Conservation (phyloP, 2,113 vertebrate genomes). For the Notechis scutatus region DNA sequence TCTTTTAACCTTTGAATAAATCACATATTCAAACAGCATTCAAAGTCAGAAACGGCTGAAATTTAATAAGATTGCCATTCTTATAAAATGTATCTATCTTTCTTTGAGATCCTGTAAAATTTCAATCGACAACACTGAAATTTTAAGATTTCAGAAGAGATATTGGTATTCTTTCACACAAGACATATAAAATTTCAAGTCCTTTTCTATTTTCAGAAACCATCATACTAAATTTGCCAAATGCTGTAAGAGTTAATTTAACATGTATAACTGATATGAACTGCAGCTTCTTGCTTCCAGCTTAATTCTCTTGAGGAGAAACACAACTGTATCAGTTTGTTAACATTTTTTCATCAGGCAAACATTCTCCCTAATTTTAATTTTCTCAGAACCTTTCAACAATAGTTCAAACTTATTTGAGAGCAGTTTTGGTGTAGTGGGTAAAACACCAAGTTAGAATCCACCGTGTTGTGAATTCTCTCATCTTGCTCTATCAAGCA, state of each 20-base stretch:
- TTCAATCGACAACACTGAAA: not conserved
- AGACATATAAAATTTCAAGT: not conserved
- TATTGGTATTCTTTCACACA: not conserved
- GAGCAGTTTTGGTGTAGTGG: not conserved
- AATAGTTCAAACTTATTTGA: not conserved
- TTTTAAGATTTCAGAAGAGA: not conserved
- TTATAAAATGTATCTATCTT: not conserved
- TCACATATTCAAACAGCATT: not conserved
- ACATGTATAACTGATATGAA: not conserved
- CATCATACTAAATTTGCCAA: not conserved
- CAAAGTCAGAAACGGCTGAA: not conserved
- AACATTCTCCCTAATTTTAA: not conserved
- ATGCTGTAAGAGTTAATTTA: not conserved
- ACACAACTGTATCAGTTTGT: not conserved
- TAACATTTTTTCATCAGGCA: not conserved
- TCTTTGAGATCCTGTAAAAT: not conserved
- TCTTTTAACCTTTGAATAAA: not conserved
- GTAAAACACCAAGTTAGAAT: not conserved
- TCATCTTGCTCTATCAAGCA: not conserved
- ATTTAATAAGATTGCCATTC: not conserved
- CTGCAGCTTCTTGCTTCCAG: not conserved
- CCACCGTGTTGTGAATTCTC: not conserved
- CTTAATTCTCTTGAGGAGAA: not conserved
- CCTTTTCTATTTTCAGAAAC: not conserved
- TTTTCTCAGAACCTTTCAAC: not conserved